Conservation (phyloP, 2,888 invertebrate species). For the Helleia helle region DNA sequence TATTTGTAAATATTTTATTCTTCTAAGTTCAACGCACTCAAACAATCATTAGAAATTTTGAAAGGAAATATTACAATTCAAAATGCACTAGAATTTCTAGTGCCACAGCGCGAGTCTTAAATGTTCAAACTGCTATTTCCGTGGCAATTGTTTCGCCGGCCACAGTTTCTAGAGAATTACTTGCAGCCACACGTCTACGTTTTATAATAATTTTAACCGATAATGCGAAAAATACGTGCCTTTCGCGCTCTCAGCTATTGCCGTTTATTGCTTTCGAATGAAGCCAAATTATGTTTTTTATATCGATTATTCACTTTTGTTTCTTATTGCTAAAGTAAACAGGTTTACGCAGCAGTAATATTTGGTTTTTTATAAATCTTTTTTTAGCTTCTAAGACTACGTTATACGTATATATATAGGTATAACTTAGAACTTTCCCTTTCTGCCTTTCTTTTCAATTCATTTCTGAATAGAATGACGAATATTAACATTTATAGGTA, state of each 20-base stretch:
- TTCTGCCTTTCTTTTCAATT: too few species aligned
- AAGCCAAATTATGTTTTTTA: constrained; percentile 54
- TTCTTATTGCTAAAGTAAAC: constrained; percentile 29
- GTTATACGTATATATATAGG: too few species aligned
- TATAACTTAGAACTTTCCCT: too few species aligned
- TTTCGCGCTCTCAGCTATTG: constrained; percentile 47
- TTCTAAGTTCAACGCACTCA: not conserved
- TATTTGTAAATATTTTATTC: too few species aligned
- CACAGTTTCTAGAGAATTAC: constrained; percentile 32
- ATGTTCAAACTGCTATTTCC: constrained; percentile 31
- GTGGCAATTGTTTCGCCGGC: constrained; percentile 25
- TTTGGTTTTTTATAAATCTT: too few species aligned
- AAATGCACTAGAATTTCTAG: constrained; percentile 14
- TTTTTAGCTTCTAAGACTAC: too few species aligned
- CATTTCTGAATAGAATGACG: too few species aligned
- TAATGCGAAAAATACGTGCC: constrained; percentile 71
- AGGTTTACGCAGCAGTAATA: constrained; percentile 20
- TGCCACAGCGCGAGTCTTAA: constrained; percentile 23
- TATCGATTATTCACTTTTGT: constrained; percentile 33
- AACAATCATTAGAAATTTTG: constrained; percentile 9
- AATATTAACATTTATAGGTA: too few species aligned
- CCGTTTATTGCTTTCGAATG: constrained; percentile 55
- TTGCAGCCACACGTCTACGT: constrained; percentile 57
- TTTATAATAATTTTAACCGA: constrained; percentile 66
- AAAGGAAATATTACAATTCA: constrained; percentile 8